Evolutionary conservation across 2,888 invertebrate species (phyloP), one percentile per base, ranked within the genome.

Genomic region (Allolobophora icterica): DNA sequence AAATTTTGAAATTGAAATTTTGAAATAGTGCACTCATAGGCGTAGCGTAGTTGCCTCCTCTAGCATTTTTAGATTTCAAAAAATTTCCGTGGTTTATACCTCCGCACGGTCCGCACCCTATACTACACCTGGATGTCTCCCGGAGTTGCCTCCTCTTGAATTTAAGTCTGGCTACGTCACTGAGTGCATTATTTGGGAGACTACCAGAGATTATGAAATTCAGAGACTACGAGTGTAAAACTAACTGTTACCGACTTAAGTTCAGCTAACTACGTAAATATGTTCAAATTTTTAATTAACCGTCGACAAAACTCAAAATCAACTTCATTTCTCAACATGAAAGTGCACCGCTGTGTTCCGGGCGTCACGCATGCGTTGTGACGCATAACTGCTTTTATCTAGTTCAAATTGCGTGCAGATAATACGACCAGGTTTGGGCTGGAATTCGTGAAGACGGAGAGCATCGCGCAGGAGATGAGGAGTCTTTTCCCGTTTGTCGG

Each of bases 351-450:
- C 71, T 6, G 11, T 71, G 71, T 30, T 71, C n/a, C 30, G 30
- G 71, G 4, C 30, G 30, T 71, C 71, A 71, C n/a, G 30, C 71
- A 71, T 71, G 71, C n/a, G n/a, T 71, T 6, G n/a, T n/a, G n/a
- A 71, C n/a, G 71, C 8, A 11, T 17, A 17, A 71, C 8, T 17
- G n/a, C 71, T 71, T n/a, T 71, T 8, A 71, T 71, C 71, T n/a
- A 71, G 30, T n/a, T n/a, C 71, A 71, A 71, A 71, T 71, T 71
- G 71, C 71, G 71, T 71, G 71, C 71, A 71, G 30, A 71, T n/a
- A 71, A 71, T 71, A 71, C 71, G 71, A 71, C 71, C 71, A 11
- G 11, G 71, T 71, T 71, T 71, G 71, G 71, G 11, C 30, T 71
- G 71, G 71, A 71, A n/a, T 71, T 13, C 30, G 8, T n/a, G 71